phyloP scores from a whole-genome alignment of 2,113 vertebrate genomes.

The Mungos mungo region DNA sequence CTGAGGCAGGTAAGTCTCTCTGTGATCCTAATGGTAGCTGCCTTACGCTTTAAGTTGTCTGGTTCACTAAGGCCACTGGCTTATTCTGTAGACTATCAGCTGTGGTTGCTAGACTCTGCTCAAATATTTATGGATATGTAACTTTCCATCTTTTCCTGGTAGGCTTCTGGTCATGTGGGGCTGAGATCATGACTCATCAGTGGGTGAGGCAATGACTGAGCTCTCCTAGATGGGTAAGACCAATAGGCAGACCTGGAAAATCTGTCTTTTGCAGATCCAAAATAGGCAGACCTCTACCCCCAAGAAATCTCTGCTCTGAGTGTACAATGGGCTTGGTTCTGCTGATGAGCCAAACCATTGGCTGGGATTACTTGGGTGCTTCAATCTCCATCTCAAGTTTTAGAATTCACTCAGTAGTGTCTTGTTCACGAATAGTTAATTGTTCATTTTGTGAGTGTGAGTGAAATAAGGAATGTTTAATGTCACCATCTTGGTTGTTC shows the following conservation, averaged over 20 bases:
- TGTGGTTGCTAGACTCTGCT: not conserved
- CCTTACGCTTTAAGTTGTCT: not conserved
- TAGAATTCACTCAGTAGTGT: not conserved
- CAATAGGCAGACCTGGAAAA: not conserved
- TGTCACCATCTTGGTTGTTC: not conserved
- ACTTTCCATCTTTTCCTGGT: not conserved
- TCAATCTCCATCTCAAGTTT: not conserved
- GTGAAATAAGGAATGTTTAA: not conserved
- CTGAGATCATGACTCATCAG: not conserved
- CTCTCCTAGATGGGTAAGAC: not conserved
- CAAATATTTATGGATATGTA: not conserved
- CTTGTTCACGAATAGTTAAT: not conserved
- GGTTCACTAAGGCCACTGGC: not conserved
- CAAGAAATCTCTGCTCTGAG: not conserved
- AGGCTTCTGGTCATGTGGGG: not conserved
- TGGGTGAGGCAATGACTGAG: not conserved
- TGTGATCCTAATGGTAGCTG: not conserved
- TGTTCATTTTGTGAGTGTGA: not conserved
- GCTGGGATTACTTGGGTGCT: not conserved
- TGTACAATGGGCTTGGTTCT: not conserved
- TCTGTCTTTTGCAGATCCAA: not conserved
- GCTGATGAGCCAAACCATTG: not conserved
- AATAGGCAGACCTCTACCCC: not conserved
- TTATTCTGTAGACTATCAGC: not conserved
- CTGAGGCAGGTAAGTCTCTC: not conserved